Conservation (phyloP, 2,113 vertebrate species). For the Bubo blakistoni region DNA sequence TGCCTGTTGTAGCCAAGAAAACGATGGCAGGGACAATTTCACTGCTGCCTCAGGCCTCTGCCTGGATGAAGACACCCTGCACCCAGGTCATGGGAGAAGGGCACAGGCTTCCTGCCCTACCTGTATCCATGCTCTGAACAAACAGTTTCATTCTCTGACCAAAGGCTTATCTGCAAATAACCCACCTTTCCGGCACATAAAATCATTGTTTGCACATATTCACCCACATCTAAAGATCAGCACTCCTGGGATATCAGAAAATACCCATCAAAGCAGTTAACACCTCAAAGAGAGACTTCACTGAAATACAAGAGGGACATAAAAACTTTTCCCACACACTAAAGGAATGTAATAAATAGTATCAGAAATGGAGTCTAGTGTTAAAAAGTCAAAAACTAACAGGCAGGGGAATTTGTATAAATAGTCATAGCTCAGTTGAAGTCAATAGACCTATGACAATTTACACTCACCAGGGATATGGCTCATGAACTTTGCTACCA, state of each 20-base stretch:
- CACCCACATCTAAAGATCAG: fast-evolving
- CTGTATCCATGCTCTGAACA: not conserved
- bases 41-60: not conserved
- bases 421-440: slow-evolving; percentile 48
- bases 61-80: not conserved
- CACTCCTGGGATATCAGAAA: not conserved
- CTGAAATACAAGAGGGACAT: not conserved
- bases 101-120: not conserved
- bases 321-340: not conserved
- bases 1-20: not conserved
- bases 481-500: not conserved
- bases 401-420: not conserved
- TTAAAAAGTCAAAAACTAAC: not conserved
- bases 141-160: not conserved
- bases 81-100: fast-evolving
- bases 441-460: slow-evolving; percentile 19
- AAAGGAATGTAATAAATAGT: not conserved
- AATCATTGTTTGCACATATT: not conserved
- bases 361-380: not conserved
- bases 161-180: not conserved
- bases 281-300: not conserved
- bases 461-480: slow-evolving; percentile 13
- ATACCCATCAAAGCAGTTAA: not conserved
- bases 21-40: not conserved
- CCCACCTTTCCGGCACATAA: not conserved